phyloP scores from a whole-genome alignment of 2,797 vertebrate genomes.

The Ceryle rudis region DNA sequence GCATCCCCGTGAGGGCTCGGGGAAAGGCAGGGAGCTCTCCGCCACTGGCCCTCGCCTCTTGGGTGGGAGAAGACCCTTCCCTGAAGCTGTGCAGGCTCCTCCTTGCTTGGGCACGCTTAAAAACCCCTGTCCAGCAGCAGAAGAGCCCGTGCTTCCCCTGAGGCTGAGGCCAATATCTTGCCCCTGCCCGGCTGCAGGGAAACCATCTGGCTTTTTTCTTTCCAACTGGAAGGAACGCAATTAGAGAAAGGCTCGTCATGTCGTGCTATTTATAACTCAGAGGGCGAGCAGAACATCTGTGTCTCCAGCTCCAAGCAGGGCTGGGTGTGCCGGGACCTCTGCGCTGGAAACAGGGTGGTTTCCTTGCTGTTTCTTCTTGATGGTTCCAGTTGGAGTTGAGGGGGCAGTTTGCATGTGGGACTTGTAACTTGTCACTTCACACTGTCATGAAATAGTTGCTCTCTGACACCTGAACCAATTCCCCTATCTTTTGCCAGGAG shows the following conservation, averaged over 20 bases:
- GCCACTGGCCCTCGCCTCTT: neutral
- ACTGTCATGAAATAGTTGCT: too few relatives aligned
- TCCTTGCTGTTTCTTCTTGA: neutral
- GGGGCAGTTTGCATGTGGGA: fast-evolving
- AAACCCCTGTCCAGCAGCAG: neutral
- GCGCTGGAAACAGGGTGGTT: fast-evolving
- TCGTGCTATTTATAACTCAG: neutral
- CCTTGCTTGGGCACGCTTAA: neutral
- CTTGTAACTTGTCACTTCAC: neutral
- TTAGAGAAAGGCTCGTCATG: neutral
- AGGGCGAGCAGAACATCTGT: neutral
- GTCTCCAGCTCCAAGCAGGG: neutral
- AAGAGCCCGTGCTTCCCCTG: fast-evolving
- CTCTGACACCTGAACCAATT: neutral
- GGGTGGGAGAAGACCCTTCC: neutral
- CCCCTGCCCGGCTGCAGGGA: neutral
- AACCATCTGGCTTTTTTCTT: neutral
- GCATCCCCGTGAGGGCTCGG: neutral
- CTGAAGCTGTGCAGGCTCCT: neutral
- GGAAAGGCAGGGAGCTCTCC: neutral
- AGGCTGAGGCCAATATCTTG: neutral
- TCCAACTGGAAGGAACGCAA: neutral
- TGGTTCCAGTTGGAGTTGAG: neutral
- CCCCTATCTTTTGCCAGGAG: neutral
- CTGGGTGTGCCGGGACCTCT: fast-evolving